A percentile compares a stretch with the other conserved stretches of the same genome.
These are phyloP conservation scores for Oophaga sylvatica DNA, from an alignment of 2,797 vertebrate species.

Conservation along the genomic window DNA sequence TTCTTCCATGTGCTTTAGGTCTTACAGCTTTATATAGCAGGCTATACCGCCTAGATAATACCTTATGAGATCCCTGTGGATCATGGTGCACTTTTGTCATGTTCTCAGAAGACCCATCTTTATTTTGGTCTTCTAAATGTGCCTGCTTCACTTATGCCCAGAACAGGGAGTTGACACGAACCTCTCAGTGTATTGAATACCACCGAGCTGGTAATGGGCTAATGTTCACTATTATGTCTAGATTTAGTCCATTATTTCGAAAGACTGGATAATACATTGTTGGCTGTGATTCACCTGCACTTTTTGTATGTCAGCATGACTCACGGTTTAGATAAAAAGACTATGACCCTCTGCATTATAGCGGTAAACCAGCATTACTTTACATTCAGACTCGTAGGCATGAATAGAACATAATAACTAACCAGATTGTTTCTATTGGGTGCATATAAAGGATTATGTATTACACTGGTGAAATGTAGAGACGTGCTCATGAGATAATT, in stretches of 20 bases:
- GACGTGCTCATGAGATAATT: background rate
- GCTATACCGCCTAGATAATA: background rate
- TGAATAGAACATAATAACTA: conserved; percentile 7
- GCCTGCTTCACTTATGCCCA: background rate
- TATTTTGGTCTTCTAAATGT: background rate
- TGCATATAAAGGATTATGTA: background rate
- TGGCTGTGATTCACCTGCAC: background rate
- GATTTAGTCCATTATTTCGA: background rate
- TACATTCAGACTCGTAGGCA: background rate
- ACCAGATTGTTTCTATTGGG: background rate
- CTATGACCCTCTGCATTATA: background rate
- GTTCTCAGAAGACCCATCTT: background rate
- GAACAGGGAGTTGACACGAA: background rate
- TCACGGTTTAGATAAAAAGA: background rate
- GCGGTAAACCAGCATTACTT: background rate
- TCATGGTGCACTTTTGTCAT: background rate
- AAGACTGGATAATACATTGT: background rate
- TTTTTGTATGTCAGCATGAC: background rate
- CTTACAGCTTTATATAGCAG: too few relatives aligned
- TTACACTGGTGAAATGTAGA: background rate
- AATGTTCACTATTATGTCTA: background rate
- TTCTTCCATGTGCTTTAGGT: too few relatives aligned
- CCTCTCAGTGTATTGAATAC: background rate
- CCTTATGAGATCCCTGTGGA: background rate
- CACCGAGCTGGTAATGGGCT: background rate